phyloP scores from a whole-genome alignment of 2,888 invertebrate species.

The Augochlorella aurata region DNA sequence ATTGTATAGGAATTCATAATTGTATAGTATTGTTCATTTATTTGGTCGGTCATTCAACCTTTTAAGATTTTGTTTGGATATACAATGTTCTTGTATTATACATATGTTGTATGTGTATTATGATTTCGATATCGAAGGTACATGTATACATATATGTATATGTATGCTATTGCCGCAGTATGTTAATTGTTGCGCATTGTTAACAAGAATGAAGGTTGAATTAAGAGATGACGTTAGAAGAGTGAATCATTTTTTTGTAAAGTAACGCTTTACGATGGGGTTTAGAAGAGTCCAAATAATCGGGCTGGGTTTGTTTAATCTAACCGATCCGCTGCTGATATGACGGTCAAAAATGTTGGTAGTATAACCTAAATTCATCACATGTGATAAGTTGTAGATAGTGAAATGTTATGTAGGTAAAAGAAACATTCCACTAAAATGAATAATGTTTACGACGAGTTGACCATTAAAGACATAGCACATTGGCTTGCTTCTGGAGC shows the following conservation, averaged over 20 bases:
- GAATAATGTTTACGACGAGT: conserved; percentile 80
- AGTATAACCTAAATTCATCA: conserved; percentile 54
- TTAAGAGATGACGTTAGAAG: background rate
- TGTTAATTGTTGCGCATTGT: conserved; percentile 5
- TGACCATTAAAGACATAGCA: conserved; percentile 89
- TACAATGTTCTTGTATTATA: background rate
- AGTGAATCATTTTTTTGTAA: background rate
- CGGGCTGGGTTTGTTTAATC: conserved; percentile 47
- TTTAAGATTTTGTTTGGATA: background rate
- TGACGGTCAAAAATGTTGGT: conserved; percentile 34
- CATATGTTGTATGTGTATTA: background rate
- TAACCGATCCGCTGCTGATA: conserved; percentile 45
- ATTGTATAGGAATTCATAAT: background rate
- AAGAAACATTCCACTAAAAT: conserved; percentile 51
- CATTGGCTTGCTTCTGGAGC: conserved; percentile 92
- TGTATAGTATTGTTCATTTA: background rate
- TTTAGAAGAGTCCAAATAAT: conserved; percentile 14
- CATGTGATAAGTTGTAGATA: conserved; percentile 36
- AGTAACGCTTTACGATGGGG: background rate
- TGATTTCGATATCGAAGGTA: background rate
- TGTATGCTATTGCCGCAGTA: background rate
- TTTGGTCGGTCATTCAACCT: background rate
- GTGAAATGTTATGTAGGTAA: conserved; percentile 36
- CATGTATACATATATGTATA: background rate
- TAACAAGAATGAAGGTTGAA: conserved; percentile 3